Evolutionary conservation across 2,888 invertebrate species (phyloP).

Genomic region (Archips xylosteana): DNA sequence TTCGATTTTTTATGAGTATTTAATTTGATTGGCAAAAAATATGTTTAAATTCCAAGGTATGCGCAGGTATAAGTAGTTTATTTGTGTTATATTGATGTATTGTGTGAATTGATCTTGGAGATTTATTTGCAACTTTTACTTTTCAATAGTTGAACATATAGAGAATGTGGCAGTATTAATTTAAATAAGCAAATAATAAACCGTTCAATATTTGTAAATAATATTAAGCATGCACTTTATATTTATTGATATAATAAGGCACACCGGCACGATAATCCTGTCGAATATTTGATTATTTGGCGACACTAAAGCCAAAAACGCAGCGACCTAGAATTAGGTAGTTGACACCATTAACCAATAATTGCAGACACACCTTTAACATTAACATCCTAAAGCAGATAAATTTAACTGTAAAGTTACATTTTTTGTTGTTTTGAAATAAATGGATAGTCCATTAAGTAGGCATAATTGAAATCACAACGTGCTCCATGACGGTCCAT

Average conservation of each 20-base stretch:
- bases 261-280: neutral
- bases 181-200: neutral
- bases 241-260: neutral
- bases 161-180: neutral
- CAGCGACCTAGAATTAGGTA: neutral
- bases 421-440: no score
- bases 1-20: neutral
- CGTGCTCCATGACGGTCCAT: no score
- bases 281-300: neutral
- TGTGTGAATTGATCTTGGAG: slow-evolving; percentile 1
- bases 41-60: neutral
- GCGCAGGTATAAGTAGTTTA: slow-evolving; percentile 41
- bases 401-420: no score
- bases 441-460: no score
- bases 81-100: slow-evolving; percentile 47
- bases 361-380: no score
- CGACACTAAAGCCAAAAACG: neutral
- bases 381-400: no score
- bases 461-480: no score
- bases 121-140: slow-evolving; percentile 25
- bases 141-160: neutral
- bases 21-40: slow-evolving; percentile 33
- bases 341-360: neutral
- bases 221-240: neutral
- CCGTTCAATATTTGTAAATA: neutral